Evolutionary conservation across 2,888 invertebrate genomes (phyloP).

Genomic region (Trimorus sp.): DNA sequence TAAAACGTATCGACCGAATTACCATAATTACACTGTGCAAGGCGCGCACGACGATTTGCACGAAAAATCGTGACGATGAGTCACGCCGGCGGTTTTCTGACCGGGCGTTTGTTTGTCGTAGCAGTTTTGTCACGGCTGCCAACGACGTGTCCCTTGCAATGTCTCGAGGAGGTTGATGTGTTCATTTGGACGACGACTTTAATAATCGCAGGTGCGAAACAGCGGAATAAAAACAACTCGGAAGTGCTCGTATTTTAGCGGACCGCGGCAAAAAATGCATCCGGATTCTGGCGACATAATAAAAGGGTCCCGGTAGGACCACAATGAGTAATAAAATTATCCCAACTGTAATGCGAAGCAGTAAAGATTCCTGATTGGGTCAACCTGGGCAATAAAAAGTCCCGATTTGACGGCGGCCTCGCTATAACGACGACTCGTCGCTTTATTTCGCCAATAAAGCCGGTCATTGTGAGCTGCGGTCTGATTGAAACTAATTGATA

Average conservation of each 20-base stretch:
- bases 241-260: slow-evolving; percentile 44
- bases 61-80: slow-evolving; percentile 13
- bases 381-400: slow-evolving; percentile 50
- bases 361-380: slow-evolving; percentile 51
- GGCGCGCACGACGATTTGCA: slow-evolving; percentile 34
- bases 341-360: slow-evolving; percentile 43
- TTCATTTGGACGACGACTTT: slow-evolving; percentile 4
- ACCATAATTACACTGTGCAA: slow-evolving; percentile 73
- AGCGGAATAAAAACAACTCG: slow-evolving; percentile 20
- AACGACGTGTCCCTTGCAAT: too few relatives aligned
- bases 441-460: slow-evolving; percentile 12
- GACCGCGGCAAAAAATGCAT: slow-evolving; percentile 40
- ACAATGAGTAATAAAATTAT: slow-evolving; percentile 61
- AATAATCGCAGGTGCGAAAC: slow-evolving; percentile 35
- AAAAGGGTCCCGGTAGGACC: slow-evolving; percentile 36
- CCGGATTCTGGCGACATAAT: slow-evolving; percentile 33
- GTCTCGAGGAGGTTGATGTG: too few relatives aligned
- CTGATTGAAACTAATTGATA: not conserved
- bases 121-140: too few relatives aligned
- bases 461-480: not conserved
- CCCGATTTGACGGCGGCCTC: slow-evolving; percentile 35
- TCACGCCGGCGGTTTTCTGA: not conserved
- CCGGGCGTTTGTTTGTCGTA: too few relatives aligned
- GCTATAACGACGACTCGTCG: slow-evolving; percentile 1
- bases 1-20: slow-evolving; percentile 78